Percentiles rank a stretch among this genome's conserved stretches.
Conservation (phyloP, 2,797 vertebrate species). For the Leptoclinus maculatus region DNA sequence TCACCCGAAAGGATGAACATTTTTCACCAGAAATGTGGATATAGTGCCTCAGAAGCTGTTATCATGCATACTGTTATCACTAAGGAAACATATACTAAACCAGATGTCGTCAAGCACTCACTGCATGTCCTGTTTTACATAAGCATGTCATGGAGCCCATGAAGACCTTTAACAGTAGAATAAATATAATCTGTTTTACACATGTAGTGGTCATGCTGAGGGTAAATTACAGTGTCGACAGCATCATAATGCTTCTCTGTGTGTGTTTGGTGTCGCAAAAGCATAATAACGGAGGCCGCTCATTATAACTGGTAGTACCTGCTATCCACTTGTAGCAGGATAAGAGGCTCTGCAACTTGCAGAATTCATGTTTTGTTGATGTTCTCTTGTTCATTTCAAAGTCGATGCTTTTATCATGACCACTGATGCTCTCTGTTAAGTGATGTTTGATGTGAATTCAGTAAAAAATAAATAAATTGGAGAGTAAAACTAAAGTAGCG, state of each 20-base stretch:
- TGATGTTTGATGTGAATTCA: background rate
- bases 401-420: background rate
- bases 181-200: background rate
- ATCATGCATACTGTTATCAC: background rate
- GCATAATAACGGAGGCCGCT: background rate
- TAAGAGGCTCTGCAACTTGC: background rate
- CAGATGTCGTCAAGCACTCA: background rate
- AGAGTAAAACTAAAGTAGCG: background rate
- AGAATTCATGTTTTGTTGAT: background rate
- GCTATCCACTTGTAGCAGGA: background rate
- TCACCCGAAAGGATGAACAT: conserved; percentile 4
- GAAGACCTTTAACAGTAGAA: background rate
- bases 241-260: background rate
- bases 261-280: background rate
- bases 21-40: background rate
- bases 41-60: background rate
- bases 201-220: background rate
- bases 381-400: background rate
- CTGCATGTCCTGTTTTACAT: background rate
- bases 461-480: background rate
- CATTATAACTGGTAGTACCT: background rate
- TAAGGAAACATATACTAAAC: conserved; percentile 17
- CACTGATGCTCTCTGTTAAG: background rate
- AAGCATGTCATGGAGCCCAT: background rate
- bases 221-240: background rate